Evolutionary conservation across 1,140 invertebrate species (phyloP).

Genomic region (Trigoniulus corallinus): DNA sequence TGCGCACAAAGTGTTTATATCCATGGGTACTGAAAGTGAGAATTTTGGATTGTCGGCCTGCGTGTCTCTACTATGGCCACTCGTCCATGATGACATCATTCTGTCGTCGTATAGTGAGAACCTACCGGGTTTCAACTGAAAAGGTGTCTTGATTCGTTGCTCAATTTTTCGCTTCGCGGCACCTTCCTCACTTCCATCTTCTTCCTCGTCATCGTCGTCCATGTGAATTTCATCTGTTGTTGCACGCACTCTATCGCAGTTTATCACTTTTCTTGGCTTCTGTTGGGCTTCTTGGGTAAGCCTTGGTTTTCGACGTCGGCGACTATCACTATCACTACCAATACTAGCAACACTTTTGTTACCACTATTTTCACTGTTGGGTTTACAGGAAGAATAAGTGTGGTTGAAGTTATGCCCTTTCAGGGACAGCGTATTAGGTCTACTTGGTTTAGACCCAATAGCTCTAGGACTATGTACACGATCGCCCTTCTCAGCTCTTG

Average conservation of each 20-base stretch:
- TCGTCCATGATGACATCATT: slow-evolving; percentile 63
- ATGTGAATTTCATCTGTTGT: slow-evolving; percentile 18
- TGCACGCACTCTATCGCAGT: slow-evolving; percentile 1
- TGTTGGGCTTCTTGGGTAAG: background rate
- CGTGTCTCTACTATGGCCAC: no score
- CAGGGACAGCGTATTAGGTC: slow-evolving; percentile 21
- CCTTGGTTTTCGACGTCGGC: background rate
- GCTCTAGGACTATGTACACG: no score
- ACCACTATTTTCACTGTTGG: no score
- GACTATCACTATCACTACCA: slow-evolving; percentile 14
- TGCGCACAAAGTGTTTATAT: slow-evolving; percentile 3
- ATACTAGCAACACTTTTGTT: no score
- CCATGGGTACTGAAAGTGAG: slow-evolving; percentile 2
- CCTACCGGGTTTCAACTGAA: slow-evolving; percentile 46
- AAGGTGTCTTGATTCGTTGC: slow-evolving; percentile 62
- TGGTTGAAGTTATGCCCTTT: slow-evolving; percentile 17
- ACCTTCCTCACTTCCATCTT: no score
- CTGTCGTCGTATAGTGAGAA: slow-evolving; percentile 71
- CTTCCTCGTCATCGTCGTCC: slow-evolving; percentile 27
- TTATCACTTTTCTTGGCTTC: background rate
- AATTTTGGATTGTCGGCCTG: no score
- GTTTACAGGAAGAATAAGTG: no score
- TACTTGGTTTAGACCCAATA: slow-evolving; percentile 7
- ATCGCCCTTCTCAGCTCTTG: no score
- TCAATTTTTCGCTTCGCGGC: slow-evolving; percentile 43